A percentile compares a stretch with the other conserved stretches of the same genome.
These are phyloP conservation scores for Denticeps clupeoides DNA, from an alignment of 2,797 vertebrate species.

Conservation along the genomic window DNA sequence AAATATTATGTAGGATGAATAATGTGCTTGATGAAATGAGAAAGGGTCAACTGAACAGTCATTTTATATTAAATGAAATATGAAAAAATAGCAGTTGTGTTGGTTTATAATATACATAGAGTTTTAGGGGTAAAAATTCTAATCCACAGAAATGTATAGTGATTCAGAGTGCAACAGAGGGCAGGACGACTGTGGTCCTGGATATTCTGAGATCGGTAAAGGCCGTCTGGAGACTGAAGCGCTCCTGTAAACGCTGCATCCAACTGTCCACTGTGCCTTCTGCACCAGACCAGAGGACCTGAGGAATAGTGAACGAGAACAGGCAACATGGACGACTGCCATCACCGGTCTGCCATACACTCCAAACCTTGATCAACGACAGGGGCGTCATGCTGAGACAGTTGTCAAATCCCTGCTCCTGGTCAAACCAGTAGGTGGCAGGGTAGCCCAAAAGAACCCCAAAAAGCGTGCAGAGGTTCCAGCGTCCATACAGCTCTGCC, in stretches of 20 bases:
- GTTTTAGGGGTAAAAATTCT: no score
- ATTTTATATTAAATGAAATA: no score
- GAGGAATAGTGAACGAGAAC: conserved; percentile 84
- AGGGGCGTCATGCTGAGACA: conserved; percentile 77
- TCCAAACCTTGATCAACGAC: conserved; percentile 56
- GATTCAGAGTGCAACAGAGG: conserved; percentile 60
- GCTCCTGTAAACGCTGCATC: conserved; percentile 51
- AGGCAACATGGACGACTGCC: conserved; percentile 47
- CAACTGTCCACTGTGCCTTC: conserved; percentile 51
- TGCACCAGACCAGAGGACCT: conserved; percentile 51
- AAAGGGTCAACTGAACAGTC: no score
- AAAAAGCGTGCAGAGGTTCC: conserved; percentile 81
- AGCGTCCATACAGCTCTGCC: conserved; percentile 41
- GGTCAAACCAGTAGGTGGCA: conserved; percentile 68
- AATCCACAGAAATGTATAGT: not conserved
- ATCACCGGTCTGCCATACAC: conserved; percentile 45
- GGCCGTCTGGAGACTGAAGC: conserved; percentile 60
- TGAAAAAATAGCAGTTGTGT: no score
- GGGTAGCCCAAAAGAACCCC: conserved; percentile 84
- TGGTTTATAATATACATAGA: no score
- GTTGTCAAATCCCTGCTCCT: conserved; percentile 57
- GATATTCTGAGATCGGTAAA: conserved; percentile 65
- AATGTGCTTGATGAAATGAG: no score
- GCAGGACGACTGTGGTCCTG: conserved; percentile 61
- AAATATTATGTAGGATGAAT: no score